Conservation (phyloP, 2,797 vertebrate species). For the Pseudotriccus pelzelni region DNA sequence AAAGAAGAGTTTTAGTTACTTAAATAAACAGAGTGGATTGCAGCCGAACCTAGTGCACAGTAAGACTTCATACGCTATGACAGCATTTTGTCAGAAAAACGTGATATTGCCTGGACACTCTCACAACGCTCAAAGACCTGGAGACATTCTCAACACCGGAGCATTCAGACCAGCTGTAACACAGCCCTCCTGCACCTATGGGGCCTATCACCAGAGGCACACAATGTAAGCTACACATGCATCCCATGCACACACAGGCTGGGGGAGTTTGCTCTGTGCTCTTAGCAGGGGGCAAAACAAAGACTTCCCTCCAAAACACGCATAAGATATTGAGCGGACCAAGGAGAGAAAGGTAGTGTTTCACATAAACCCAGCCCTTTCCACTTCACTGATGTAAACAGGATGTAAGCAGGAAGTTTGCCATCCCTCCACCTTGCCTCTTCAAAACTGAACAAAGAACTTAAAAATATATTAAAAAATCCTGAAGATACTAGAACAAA, state of each 20-base stretch:
- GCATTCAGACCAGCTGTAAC: not conserved
- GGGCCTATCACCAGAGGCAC: not conserved
- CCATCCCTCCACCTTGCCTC: not conserved
- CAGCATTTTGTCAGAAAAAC: not conserved
- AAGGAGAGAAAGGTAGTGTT: not conserved
- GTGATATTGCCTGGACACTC: not conserved
- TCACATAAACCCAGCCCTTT: not conserved
- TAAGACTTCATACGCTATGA: not conserved
- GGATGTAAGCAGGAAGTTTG: not conserved
- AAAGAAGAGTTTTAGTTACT: not conserved
- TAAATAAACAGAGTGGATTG: not conserved
- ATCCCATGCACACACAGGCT: rapidly evolving
- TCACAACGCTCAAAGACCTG: not conserved
- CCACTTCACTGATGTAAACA: not conserved
- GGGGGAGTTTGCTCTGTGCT: rapidly evolving
- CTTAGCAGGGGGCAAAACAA: rapidly evolving
- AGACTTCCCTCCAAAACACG: not conserved
- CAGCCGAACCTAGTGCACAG: not conserved
- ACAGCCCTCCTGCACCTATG: not conserved
- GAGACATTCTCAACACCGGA: not conserved
- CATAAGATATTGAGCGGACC: not conserved
- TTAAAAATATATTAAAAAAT: not conserved
- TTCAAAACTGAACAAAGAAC: not conserved
- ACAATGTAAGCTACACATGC: rapidly evolving
- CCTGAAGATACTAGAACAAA: not conserved